Evolutionary conservation across 1,140 invertebrate species (phyloP), one percentile per base, ranked within the genome.

Genomic region (Tetragnatha versicolor): DNA sequence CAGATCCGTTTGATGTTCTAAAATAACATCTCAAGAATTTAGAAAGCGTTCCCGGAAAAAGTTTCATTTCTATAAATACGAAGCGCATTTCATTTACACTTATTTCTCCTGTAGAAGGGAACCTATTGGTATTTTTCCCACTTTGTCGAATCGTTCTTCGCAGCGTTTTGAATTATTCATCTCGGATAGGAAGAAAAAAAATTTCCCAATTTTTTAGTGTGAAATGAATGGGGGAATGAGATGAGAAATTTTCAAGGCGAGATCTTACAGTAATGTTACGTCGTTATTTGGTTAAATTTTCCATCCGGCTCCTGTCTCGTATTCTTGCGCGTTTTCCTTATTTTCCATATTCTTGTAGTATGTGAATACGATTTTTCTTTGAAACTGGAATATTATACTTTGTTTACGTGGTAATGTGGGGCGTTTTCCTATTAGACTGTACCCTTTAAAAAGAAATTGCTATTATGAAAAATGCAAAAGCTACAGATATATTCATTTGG

Each of bases 101-200:
- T 25, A 25, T 53, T 27, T n/a, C n/a, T n/a, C 20, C 49, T 25
- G 20, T 27, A 20, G 49, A 0, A 2, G 27, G 20, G 49, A 53
- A 53, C 27, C 20, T 25, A 10, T 53, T 10, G 49, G 9, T 53
- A 53, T 53, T 53, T 53, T 25, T 3, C 20, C 49, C 49, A 20
- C 49, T 53, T 53, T 53, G 49, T 53, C 49, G 3, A 53, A 25
- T 25, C 17, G 27, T 1, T 53, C 27, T 53, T 7, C 20, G 49
- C 17, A 22, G 49, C 25, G 27, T 53, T 53, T 53, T 53, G 49
- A 53, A 53, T 53, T 25, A 53, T 53, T 53, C 49, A 53, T 53
- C 7, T 9, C 22, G 22, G 20, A 9, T 27, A 3, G 49, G 27
- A 53, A 10, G 20, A 6, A 22, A 2, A 25, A 2, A 25, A 53